Evolutionary conservation across 2,113 vertebrate species (phyloP).

Genomic region (Cricetomys ansorgei): DNA sequence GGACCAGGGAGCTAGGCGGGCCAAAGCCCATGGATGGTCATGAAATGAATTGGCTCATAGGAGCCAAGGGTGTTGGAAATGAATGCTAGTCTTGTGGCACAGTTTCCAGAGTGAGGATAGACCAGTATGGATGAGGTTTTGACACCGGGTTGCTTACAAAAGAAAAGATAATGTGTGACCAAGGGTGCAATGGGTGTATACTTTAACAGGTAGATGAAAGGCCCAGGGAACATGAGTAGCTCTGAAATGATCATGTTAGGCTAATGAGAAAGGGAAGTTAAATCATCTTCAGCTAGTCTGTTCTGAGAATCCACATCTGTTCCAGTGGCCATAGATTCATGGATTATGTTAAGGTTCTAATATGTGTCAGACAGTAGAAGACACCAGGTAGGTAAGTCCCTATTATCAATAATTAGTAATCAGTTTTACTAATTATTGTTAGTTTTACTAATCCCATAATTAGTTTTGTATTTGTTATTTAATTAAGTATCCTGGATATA

Average conservation of each 20-base stretch:
- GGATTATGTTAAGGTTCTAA: background rate
- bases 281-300: background rate
- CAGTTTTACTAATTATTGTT: too few relatives aligned
- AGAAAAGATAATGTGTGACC: background rate
- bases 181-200: background rate
- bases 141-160: constrained; percentile 41
- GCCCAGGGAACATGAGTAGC: background rate
- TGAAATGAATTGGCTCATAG: constrained; percentile 67
- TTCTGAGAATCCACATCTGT: background rate
- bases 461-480: background rate
- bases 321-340: background rate
- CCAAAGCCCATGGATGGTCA: constrained; percentile 68
- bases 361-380: background rate
- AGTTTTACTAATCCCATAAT: background rate
- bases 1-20: constrained; percentile 76
- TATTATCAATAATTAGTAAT: too few relatives aligned
- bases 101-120: background rate
- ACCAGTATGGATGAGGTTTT: background rate
- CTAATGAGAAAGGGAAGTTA: background rate
- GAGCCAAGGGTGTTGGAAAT: constrained; percentile 66
- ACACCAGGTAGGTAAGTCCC: background rate
- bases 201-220: background rate
- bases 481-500: background rate
- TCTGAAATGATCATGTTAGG: background rate
- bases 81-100: background rate